Percentiles rank a stretch among this genome's conserved stretches.
These are phyloP conservation scores for Orius insidiosus DNA, from an alignment of 1,140 invertebrate genomes.

Conservation along the genomic window DNA sequence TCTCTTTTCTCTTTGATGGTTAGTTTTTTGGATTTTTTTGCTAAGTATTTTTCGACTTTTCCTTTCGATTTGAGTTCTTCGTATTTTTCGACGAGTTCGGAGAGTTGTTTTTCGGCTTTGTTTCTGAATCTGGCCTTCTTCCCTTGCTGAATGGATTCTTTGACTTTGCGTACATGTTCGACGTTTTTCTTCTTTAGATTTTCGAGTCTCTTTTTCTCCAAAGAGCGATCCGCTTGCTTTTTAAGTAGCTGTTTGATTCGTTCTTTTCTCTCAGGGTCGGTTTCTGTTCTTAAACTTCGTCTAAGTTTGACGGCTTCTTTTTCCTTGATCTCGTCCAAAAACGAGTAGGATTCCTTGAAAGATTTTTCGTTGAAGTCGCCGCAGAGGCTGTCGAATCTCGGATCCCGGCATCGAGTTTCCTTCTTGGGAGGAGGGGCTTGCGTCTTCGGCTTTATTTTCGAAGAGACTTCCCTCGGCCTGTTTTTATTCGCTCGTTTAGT, in stretches of 20 bases:
- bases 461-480: conserved; percentile 4
- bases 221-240: neutral
- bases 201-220: neutral
- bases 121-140: conserved; percentile 1
- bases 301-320: neutral
- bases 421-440: neutral
- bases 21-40: conserved; percentile 1
- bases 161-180: neutral
- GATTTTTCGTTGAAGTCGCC: conserved; percentile 5
- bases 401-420: neutral
- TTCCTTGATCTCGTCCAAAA: conserved; percentile 4
- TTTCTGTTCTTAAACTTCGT: neutral
- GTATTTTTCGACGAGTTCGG: conserved; percentile 7
- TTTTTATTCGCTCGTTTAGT: conserved; percentile 7
- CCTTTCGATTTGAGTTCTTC: conserved; percentile 6
- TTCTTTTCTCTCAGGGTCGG: neutral
- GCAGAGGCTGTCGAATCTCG: conserved; percentile 7
- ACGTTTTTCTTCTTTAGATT: conserved; percentile 1
- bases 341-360: neutral
- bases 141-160: conserved; percentile 1
- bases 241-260: neutral
- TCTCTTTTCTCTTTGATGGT: neutral
- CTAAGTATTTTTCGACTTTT: conserved; percentile 3
- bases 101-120: conserved; percentile 4
- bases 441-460: neutral